phyloP scores from a whole-genome alignment of 2,113 vertebrate genomes.

The Passer montanus region DNA sequence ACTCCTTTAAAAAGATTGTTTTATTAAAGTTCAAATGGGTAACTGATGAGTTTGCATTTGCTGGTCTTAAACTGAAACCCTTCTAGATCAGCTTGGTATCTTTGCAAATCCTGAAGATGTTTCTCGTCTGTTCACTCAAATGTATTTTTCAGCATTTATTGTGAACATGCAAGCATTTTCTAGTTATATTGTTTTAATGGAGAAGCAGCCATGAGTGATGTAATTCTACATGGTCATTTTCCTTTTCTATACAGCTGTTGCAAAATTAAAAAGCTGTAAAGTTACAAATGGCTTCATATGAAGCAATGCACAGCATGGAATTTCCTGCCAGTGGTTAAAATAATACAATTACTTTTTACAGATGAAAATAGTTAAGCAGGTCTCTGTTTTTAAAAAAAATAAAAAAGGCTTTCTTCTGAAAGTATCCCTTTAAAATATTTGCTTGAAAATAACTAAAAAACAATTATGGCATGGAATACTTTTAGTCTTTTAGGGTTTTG shows the following conservation, averaged over 20 bases:
- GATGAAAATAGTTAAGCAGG: conserved; percentile 33
- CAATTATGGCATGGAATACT: background rate
- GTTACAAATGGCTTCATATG: conserved; percentile 41
- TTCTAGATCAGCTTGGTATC: background rate
- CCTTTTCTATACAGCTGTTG: conserved; percentile 31
- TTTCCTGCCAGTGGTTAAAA: conserved; percentile 42
- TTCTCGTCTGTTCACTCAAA: background rate
- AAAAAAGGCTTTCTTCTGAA: background rate
- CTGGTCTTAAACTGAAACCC: background rate
- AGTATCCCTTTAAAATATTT: background rate
- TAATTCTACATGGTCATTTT: conserved; percentile 37
- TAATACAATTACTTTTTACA: conserved; percentile 47
- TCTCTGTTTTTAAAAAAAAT: background rate
- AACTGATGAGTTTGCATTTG: background rate
- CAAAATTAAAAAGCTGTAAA: conserved; percentile 63
- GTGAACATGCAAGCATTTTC: background rate
- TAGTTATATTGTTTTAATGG: conserved; percentile 19
- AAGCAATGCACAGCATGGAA: conserved; percentile 24
- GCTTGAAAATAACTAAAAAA: background rate
- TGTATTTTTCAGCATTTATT: conserved; percentile 3
- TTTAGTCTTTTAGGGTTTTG: conserved; percentile 12
- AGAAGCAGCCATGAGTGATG: conserved; percentile 29
- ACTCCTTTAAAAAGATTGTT: background rate
- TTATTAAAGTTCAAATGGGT: background rate
- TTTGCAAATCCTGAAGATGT: background rate